Evolutionary conservation across 2,888 invertebrate species (phyloP), one percentile per base, ranked within the genome.

Genomic region (Copidosoma aretas): DNA sequence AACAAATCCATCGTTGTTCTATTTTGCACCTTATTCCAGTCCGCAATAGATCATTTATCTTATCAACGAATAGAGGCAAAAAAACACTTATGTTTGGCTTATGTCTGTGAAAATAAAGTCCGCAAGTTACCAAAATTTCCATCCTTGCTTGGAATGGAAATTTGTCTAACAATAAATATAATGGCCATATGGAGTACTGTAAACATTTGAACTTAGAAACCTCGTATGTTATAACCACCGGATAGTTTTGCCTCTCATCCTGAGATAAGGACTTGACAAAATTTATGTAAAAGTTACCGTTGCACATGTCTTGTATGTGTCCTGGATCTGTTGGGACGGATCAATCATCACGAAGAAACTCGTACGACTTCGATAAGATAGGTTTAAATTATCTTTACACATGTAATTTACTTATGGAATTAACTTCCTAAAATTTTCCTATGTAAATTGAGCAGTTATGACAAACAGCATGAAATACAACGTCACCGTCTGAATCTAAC

Each of bases 81-180:
- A 56, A 56, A 17, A 56, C 32, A 14, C 19, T 25, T 56, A 63
- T 63, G 12, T 46, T 22, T 25, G 63, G 63, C 22, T 66, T 66
- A 39, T 43, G n/a, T 10, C 25, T 60, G 17, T 19, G 43, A 41
- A 66, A 59, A 60, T 39, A 53, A 19, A 66, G 53, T 10, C 52
- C 60, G 24, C 43, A 39, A 8, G 43, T 25, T 15, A 66, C n/a
- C 10, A 66, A 22, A 14, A 46, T 54, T 4, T 22, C 32, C 4
- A 52, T 53, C 25, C 67, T 57, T 0, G 19, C 19, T 32, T 57
- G 19, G 22, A 10, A 15, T 1, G 57, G 51, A 19, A 67, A 17
- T 54, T 67, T 60, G n/a, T 67, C 60, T 21, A 67, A 5, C 49
- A 60, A 59, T 17, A 68, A 54, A 49, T 54, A 68, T 10, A 68